A percentile compares a stretch with the other conserved stretches of the same genome.
Evolutionary conservation across 2,888 invertebrate genomes (phyloP).

Genomic region (Hydroisotoma schaefferi): DNA sequence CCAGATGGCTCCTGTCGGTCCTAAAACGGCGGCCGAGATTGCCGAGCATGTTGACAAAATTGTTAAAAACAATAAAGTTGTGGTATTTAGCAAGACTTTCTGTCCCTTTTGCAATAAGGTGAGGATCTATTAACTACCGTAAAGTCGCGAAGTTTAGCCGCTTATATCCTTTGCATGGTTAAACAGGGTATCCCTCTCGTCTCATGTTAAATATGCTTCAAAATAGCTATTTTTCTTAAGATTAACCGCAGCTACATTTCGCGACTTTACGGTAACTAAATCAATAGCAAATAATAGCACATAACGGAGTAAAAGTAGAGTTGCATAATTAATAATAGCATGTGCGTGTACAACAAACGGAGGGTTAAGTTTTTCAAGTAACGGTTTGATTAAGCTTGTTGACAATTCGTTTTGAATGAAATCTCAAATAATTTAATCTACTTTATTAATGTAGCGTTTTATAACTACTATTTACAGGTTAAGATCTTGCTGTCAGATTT

Average conservation of each 20-base stretch:
- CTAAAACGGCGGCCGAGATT: slow-evolving; percentile 15
- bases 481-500: slow-evolving; percentile 35
- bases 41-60: slow-evolving; percentile 46
- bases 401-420: no score
- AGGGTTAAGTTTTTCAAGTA: no score
- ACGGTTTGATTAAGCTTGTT: no score
- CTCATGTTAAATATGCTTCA: neutral
- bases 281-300: no score
- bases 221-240: neutral
- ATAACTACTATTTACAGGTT: slow-evolving; percentile 31
- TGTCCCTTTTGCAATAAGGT: slow-evolving; percentile 57
- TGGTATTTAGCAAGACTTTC: slow-evolving; percentile 56
- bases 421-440: neutral
- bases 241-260: no score
- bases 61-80: slow-evolving; percentile 52
- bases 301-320: no score
- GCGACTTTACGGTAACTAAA: no score
- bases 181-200: neutral
- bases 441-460: no score
- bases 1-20: slow-evolving; percentile 26
- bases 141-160: no score
- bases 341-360: no score
- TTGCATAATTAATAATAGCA: no score
- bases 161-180: no score
- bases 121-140: slow-evolving; percentile 27